Evolutionary conservation across 2,888 invertebrate species (phyloP), one percentile per base, ranked within the genome.

Genomic region (Dryomyza anilis): DNA sequence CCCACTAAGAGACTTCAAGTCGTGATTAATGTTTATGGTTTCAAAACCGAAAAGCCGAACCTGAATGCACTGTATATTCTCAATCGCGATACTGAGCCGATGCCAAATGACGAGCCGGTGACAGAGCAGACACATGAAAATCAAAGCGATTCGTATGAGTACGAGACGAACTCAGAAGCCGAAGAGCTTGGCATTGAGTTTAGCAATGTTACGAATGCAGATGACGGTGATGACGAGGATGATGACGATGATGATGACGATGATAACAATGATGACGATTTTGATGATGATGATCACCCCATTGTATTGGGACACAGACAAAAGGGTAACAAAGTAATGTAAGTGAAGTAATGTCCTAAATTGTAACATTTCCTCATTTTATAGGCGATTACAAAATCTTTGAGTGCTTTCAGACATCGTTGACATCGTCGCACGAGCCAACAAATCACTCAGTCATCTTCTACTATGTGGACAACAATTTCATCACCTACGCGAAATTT

Each of bases 381-480:
- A 7, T 14, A 80, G 80, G 75, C 27, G 81, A 81, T 64, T 68
- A 70, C 63, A 69, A 80, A 43, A 64, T 81, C 16, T 77, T 72
- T 56, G 74, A 77, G 63, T 73, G 72, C 3, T 75, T 72, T 68
- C 76, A 78, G 62, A 73, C 79, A 4, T 75, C 79, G 0, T 21
- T 68, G 4, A 67, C 55, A 4, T 63, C 73, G 14, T 72, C 74
- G 6, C 33, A 65, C 10, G 30, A 21, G n/a, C 61, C 59, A 0
- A 64, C 64, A n/a, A 77, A 76, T 63, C 78, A 75, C 30, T 72
- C 75, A 0, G 69, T 81, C 3, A 59, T 64, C 2, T 81, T 81
- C 66, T 78, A 81, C 67, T 81, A 76, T 33, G 74, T 81, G 3
- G 81, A 81, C 64, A 77, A 71, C 57, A 67, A 70, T 62, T 78